phyloP scores from a whole-genome alignment of 2,113 vertebrate species.

The Lagopus leucura region DNA sequence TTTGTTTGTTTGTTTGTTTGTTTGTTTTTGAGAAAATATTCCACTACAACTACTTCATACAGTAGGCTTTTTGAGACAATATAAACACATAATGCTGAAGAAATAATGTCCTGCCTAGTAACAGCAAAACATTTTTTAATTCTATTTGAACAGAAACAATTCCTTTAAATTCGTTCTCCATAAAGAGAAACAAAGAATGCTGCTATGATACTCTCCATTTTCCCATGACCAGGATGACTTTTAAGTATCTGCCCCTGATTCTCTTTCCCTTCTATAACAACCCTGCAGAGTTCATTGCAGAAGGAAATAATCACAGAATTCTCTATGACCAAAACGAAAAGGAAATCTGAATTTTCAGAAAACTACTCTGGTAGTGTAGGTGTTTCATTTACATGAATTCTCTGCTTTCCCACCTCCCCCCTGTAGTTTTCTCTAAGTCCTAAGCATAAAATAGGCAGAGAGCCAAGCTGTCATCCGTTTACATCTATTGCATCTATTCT shows the following conservation, averaged over 20 bases:
- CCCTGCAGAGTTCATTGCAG: not conserved
- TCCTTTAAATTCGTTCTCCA: not conserved
- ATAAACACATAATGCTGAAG: not conserved
- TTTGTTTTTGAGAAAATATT: accelerated
- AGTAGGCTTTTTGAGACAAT: not conserved
- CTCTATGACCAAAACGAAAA: not conserved
- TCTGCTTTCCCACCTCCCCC: not conserved
- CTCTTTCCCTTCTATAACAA: not conserved
- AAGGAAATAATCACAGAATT: not conserved
- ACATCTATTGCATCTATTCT: slow-evolving; percentile 34
- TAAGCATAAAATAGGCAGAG: slow-evolving; percentile 8
- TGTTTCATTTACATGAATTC: slow-evolving; percentile 10
- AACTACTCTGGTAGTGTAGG: not conserved
- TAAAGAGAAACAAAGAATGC: not conserved
- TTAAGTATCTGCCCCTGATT: not conserved
- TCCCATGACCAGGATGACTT: not conserved
- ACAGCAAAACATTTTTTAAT: not conserved
- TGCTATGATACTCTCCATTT: not conserved
- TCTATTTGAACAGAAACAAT: not conserved
- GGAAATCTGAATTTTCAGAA: not conserved
- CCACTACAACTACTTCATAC: not conserved
- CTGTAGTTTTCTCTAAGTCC: not conserved
- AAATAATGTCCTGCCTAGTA: not conserved
- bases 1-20: not conserved
- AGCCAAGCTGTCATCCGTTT: slow-evolving; percentile 17